Base-by-base conservation (phyloP, 2,113 vertebrate genomes). In the Thunnus maccoyii region DNA sequence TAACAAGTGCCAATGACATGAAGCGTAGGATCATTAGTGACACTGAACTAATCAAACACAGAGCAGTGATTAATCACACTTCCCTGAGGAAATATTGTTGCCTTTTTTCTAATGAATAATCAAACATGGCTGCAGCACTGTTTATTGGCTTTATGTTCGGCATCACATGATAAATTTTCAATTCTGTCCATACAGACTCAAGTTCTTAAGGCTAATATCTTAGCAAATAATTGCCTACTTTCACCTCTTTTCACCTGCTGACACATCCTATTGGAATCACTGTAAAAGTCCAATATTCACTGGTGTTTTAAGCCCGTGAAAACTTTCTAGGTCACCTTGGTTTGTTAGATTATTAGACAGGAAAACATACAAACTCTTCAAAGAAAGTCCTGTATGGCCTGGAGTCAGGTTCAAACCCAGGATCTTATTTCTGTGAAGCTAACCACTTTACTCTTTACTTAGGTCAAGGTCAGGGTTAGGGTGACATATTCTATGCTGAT, bases 381-480 rank as follows among this genome's bases (percentile, higher is more conserved):
- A 11, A 47, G 25, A 32, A 46, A 46, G 9, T 5, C 5, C 13
- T 4, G 4, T 14, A 22, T 12, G 20, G 48, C 50, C 25, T 56
- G 5, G 18, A 41, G 48, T 17, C 44, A 56, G 61, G 65, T 22
- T 75, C 22, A 58, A 63, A 30, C 18, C 0, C 17, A 11, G 9
- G n/a, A 32, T 16, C 51, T 69, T 22, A 51, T 50, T 18, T 11
- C 17, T 46, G 25, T 46, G n/a, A 15, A 52, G 36, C 36, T 41
- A 54, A 69, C 15, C 50, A 20, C 20, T 41, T 41, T 41, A 41
- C 36, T 41, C 36, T 7, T 41, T 41, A 41, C 36, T 41, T 0
- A 30, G 47, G 58, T 70, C 41, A 75, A 30, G 56, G 57, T 70
- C 68, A 75, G 46, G 30, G 55, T 76, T 20, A 57, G 15, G 11